A percentile compares a stretch with the other conserved stretches of the same genome.
Evolutionary conservation across 2,797 vertebrate genomes (phyloP).

Genomic region (Jordanella pulchra): DNA sequence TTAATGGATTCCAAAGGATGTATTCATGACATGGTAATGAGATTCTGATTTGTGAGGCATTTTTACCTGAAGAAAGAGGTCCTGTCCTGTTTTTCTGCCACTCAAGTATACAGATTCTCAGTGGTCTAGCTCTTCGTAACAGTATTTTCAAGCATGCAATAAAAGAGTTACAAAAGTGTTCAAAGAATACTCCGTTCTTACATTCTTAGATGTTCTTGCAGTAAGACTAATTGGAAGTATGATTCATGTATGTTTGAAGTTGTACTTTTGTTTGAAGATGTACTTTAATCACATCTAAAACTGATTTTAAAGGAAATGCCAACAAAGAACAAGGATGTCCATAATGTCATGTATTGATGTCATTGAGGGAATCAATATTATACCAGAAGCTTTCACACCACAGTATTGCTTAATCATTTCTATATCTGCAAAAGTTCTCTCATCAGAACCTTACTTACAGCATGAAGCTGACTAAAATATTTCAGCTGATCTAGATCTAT

Average conservation of each 20-base stretch:
- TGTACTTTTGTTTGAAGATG: not conserved
- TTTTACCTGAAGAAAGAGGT: slow-evolving; percentile 65
- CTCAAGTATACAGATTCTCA: slow-evolving; percentile 34
- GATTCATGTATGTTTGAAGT: not conserved
- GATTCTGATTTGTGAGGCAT: slow-evolving; percentile 65
- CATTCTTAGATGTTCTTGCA: not conserved
- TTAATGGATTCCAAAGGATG: slow-evolving; percentile 67
- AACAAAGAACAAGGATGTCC: not conserved
- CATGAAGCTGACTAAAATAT: not conserved
- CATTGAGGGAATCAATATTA: not conserved
- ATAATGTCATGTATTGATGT: not conserved
- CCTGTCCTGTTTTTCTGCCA: slow-evolving; percentile 61
- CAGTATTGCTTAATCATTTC: not conserved
- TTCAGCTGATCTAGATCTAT: not conserved
- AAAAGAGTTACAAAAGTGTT: slow-evolving; percentile 19
- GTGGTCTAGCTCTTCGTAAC: slow-evolving; percentile 20
- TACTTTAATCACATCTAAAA: not conserved
- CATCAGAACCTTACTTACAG: not conserved
- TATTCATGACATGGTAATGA: slow-evolving; percentile 75
- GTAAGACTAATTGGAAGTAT: not conserved
- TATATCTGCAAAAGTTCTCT: not conserved
- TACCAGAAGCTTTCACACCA: not conserved
- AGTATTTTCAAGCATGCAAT: slow-evolving; percentile 36
- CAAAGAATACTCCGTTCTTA: not conserved
- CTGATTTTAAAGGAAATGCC: not conserved